These are phyloP conservation scores for Uromys caudimaculatus DNA, from an alignment of 2,797 vertebrate species.

Conservation along the genomic window DNA sequence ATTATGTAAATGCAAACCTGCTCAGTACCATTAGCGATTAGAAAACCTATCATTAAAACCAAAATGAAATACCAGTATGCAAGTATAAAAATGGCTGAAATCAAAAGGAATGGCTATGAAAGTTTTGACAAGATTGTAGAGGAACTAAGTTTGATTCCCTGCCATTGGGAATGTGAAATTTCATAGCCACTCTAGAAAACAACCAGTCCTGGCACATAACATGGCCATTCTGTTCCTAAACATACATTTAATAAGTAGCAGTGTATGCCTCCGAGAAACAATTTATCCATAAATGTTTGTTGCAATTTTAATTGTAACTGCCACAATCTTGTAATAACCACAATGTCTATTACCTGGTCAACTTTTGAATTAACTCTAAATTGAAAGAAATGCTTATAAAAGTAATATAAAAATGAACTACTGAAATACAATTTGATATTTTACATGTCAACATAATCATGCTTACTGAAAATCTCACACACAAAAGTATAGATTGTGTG, in stretches of 20 bases:
- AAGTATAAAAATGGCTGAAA: constrained; percentile 25
- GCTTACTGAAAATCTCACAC: neutral
- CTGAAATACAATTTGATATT: neutral
- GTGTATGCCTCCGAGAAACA: neutral
- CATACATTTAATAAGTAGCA: neutral
- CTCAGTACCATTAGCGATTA: neutral
- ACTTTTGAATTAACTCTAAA: neutral
- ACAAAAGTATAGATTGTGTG: neutral
- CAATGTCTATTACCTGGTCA: neutral
- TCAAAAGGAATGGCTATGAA: neutral
- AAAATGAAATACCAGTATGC: neutral
- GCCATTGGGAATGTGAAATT: neutral
- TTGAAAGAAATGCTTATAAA: neutral
- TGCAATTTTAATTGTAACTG: neutral
- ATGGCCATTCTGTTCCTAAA: neutral
- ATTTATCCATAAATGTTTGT: neutral
- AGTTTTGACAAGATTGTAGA: neutral
- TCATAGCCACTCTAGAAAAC: neutral
- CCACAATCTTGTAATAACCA: neutral
- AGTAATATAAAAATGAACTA: neutral
- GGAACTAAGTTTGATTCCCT: neutral
- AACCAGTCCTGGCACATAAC: neutral
- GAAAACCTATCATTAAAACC: constrained; percentile 20
- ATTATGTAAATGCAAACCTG: neutral
- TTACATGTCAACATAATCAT: neutral